Base-by-base conservation (phyloP, 2,797 vertebrate species). In the Coranthus polyacanthus region DNA sequence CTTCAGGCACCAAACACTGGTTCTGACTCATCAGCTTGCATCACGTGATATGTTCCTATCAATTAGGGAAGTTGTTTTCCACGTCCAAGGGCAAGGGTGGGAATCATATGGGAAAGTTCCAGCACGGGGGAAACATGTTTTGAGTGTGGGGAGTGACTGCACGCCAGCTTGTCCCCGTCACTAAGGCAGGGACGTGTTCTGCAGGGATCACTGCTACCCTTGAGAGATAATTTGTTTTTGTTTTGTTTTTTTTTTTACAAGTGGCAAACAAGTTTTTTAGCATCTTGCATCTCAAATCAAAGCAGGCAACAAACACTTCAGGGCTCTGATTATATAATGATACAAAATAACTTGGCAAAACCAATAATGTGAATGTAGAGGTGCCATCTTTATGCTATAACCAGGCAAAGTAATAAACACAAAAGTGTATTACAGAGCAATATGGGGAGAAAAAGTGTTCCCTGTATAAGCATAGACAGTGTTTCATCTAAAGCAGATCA, bases 21-120 rank as follows among this genome's bases (percentile, higher is more conserved):
- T 46, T 74, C 42, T 46, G 58, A 73, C 39, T 55, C 47, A 66
- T 73, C 61, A 36, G 63, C 37, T n/a, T 37, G 55, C 58, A 49
- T 78, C 73, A 73, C 45, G 22, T 51, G 61, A 59, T 41, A 38
- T 29, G 37, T 62, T 74, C 67, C 73, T 71, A 65, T 82, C 79
- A 84, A 78, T 83, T 87, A 85, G 45, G 22, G 52, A 79, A 60
- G 75, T 81, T 88, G 74, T 85, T 88, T 87, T 86, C 81, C 85
- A 67, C 59, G 54, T 72, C 79, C 37, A 26, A 70, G 52, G 82
- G 70, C 72, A 66, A 68, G 45, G 38, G 29, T 47, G 39, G 77
- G 81, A 87, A 75, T 84, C 73, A 52, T 74, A 46, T 76, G 79
- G 82, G 79, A 85, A 81, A 63, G 72, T 36, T 26, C 3, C 29